Conservation (phyloP, 2,797 vertebrate genomes). For the Melanotaenia trifasciata region DNA sequence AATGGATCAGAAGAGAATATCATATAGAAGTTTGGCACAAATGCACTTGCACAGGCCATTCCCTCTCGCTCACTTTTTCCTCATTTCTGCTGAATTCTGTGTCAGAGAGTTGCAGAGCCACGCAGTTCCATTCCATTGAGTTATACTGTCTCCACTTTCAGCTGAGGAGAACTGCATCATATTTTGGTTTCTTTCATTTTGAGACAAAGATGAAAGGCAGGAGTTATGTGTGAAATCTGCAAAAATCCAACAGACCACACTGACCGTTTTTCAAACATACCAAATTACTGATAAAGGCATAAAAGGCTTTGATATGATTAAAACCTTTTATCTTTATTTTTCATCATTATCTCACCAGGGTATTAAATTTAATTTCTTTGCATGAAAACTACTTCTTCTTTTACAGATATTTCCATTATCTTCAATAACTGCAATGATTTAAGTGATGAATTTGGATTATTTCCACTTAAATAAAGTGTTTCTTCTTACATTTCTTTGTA, state of each 20-base stretch:
- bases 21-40: constrained; percentile 61
- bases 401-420: not conserved
- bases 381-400: constrained; percentile 3
- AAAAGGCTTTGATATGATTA: constrained; percentile 42
- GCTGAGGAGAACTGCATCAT: constrained; percentile 51
- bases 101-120: constrained; percentile 74
- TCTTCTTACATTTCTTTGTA: constrained; percentile 2
- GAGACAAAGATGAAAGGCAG: constrained; percentile 53
- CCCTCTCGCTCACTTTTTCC: constrained; percentile 45
- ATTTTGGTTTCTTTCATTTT: constrained; percentile 37
- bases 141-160: constrained; percentile 54
- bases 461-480: not conserved
- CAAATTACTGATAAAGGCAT: constrained; percentile 42
- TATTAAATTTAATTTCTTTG: constrained; percentile 26
- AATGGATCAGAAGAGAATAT: constrained; percentile 73
- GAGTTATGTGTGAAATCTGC: constrained; percentile 41
- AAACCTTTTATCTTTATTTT: constrained; percentile 23
- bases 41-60: constrained; percentile 36
- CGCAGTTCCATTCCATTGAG: constrained; percentile 75
- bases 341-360: constrained; percentile 35
- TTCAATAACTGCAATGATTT: constrained; percentile 2
- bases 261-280: constrained; percentile 24
- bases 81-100: constrained; percentile 70
- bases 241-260: constrained; percentile 41
- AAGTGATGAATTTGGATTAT: not conserved